Base-by-base conservation (phyloP, 1,140 invertebrate genomes). In the Schmidtea mediterranea region DNA sequence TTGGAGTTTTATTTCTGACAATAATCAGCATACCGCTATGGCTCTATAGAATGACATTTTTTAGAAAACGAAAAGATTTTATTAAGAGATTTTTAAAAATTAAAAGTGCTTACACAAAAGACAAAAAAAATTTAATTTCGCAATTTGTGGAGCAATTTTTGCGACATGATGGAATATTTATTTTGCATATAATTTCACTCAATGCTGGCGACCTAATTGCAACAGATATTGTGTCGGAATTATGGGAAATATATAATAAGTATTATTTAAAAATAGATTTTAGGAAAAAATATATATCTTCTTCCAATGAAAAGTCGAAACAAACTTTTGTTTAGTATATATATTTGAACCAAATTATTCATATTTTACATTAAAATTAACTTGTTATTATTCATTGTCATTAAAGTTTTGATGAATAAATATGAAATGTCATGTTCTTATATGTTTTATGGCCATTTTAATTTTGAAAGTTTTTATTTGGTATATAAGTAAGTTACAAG, bases 71-170 rank as follows among this genome's bases (percentile, higher is more conserved):
- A 16, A n/a, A 18, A 12, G 16, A 32, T 15, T 51, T 48, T 32
- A 32, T 51, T 22, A 49, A 6, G 2, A 46, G 49, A 22, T 32
- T 49, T n/a, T 24, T 49, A 18, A 45, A 45, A 21, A 45, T 45
- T 15, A 21, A 15, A 16, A 6, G 21, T 24, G 8, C 43, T 6
- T 45, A 45, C n/a, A 2, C 12, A 2, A 16, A 21, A 21, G 43
- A 21, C 2, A 21, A 45, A 32, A 45, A 45, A 19, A 9, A 12
- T 3, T 13, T 45, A 13, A 15, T 45, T 2, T 21, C 43, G 8
- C 15, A 45, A 5, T 45, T 45, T 21, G 43, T 19, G 3, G 43
- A 45, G n/a, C 15, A 21, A 13, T 15, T 45, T 21, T 21, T 45
- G 5, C 43, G 43, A 5, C 43, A 45, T 15, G 43, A 45, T 45